phyloP scores from a whole-genome alignment of 2,888 invertebrate genomes.

The Adela reaumurella region DNA sequence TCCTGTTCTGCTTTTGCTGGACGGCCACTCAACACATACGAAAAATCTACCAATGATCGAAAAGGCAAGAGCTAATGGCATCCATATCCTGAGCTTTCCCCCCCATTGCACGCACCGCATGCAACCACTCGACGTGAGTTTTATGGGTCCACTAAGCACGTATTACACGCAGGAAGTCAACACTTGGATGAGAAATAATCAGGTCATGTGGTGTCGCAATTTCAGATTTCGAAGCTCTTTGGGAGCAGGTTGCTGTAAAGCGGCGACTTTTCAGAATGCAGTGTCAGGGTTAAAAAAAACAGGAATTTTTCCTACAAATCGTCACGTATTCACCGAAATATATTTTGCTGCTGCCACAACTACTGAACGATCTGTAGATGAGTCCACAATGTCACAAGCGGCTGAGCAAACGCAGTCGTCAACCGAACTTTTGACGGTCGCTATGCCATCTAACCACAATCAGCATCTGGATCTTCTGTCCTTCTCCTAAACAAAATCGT shows the following conservation, averaged over 20 bases:
- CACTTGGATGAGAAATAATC: slow-evolving; percentile 14
- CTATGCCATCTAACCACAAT: neutral
- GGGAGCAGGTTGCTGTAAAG: slow-evolving; percentile 15
- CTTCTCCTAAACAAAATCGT: neutral
- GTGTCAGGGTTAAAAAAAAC: slow-evolving; percentile 17
- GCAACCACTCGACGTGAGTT: slow-evolving; percentile 16
- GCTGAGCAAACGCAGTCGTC: too few species aligned
- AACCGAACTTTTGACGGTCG: neutral
- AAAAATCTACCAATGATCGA: neutral
- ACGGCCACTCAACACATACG: slow-evolving; percentile 5
- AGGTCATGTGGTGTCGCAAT: slow-evolving; percentile 15
- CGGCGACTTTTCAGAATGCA: slow-evolving; percentile 15
- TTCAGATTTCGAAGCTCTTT: slow-evolving; percentile 15
- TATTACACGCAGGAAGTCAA: slow-evolving; percentile 14
- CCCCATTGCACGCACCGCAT: slow-evolving; percentile 17
- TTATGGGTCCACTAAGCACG: slow-evolving; percentile 15
- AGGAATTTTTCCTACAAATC: slow-evolving; percentile 13
- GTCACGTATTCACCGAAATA: slow-evolving; percentile 7
- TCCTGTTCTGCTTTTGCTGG: slow-evolving; percentile 12
- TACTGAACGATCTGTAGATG: slow-evolving; percentile 6
- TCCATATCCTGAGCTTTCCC: slow-evolving; percentile 13
- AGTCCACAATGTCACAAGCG: neutral
- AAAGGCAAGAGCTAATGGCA: slow-evolving; percentile 2
- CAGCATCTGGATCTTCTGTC: neutral
- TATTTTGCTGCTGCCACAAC: slow-evolving; percentile 8